phyloP scores from a whole-genome alignment of 2,113 vertebrate species.

The Hippocampus abdominalis region DNA sequence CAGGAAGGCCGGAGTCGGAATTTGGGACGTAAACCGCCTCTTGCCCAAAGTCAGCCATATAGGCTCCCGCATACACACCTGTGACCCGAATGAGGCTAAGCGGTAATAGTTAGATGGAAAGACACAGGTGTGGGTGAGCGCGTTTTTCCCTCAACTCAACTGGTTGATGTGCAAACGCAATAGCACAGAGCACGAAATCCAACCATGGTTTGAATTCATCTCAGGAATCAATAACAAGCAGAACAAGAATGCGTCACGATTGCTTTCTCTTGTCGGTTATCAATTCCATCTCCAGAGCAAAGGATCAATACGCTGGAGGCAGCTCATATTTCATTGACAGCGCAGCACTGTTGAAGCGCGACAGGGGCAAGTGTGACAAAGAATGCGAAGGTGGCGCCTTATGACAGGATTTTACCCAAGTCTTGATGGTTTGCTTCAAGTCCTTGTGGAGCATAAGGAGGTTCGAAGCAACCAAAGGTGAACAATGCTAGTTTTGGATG shows the following conservation, averaged over 20 bases:
- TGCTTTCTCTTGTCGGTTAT: conserved; percentile 39
- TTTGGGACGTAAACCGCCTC: too few species aligned
- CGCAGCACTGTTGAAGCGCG: conserved; percentile 34
- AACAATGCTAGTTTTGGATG: conserved; percentile 26
- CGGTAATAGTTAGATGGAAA: too few species aligned
- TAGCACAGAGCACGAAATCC: conserved; percentile 25
- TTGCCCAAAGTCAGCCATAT: too few species aligned
- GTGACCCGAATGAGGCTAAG: too few species aligned
- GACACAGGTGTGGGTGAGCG: conserved; percentile 23
- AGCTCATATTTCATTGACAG: conserved; percentile 60
- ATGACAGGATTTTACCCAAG: conserved; percentile 42
- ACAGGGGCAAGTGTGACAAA: background rate
- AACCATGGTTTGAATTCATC: conserved; percentile 55
- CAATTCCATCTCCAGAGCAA: conserved; percentile 61
- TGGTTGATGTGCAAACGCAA: conserved; percentile 17
- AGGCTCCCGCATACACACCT: too few species aligned
- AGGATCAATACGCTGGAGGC: conserved; percentile 62
- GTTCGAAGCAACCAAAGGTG: conserved; percentile 39
- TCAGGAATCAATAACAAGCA: conserved; percentile 45
- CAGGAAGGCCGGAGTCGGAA: too few species aligned
- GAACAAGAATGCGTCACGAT: conserved; percentile 31
- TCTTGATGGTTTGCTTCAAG: conserved; percentile 25
- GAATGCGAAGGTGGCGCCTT: conserved; percentile 49
- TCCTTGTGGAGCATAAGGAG: conserved; percentile 18
- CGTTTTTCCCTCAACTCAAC: conserved; percentile 37